Conservation (phyloP, 2,797 vertebrate species). For the Neosilurus mollespiculum region DNA sequence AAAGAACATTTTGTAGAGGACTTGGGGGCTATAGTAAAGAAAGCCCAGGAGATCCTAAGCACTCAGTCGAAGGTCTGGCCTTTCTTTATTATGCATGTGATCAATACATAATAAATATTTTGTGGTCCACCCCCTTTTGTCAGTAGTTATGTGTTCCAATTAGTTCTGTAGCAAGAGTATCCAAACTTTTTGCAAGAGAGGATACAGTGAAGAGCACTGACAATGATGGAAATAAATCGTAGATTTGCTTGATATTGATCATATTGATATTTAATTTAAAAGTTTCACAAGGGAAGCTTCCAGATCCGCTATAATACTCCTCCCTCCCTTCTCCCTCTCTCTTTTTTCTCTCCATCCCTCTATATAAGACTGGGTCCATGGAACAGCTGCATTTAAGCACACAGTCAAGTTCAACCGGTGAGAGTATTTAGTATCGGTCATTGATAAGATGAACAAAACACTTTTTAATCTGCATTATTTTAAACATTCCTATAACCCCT, state of each 20-base stretch:
- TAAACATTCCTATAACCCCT: neutral
- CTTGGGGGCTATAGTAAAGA: slow-evolving; percentile 79
- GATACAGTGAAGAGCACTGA: neutral
- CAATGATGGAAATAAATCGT: neutral
- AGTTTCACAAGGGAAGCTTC: neutral
- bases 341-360: neutral
- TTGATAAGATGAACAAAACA: neutral
- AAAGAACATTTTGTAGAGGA: slow-evolving; percentile 90
- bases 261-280: neutral
- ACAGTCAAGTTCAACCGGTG: slow-evolving; percentile 78
- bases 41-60: slow-evolving; percentile 83
- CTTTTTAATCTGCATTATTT: neutral
- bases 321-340: neutral
- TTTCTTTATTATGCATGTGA: neutral
- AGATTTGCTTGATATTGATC: neutral
- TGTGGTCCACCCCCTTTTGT: neutral
- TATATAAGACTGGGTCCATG: slow-evolving; percentile 79
- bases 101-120: neutral
- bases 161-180: neutral
- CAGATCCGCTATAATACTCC: neutral
- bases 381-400: slow-evolving; percentile 84
- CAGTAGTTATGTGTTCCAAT: neutral
- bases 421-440: slow-evolving; percentile 56
- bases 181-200: neutral
- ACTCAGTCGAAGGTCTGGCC: slow-evolving; percentile 71